These are phyloP conservation scores for Oscheius sp. DNA, from an alignment of 2,888 invertebrate genomes.

Conservation along the genomic window DNA sequence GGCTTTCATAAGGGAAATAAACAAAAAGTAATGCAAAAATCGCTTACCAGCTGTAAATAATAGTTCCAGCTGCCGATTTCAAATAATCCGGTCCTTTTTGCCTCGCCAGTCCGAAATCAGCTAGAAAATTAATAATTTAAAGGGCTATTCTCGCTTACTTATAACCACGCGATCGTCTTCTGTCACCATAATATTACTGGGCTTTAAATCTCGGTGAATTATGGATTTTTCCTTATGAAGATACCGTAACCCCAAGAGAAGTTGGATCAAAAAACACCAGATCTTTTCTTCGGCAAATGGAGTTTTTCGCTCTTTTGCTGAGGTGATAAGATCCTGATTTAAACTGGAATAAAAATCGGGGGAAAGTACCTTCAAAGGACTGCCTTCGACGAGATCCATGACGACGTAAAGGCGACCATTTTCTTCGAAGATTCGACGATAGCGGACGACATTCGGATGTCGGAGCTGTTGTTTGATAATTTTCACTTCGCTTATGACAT, in stretches of 20 bases:
- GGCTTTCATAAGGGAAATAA: too few species aligned
- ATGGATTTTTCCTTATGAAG: conserved; percentile 76
- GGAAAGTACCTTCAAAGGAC: conserved; percentile 66
- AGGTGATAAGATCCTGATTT: conserved; percentile 75
- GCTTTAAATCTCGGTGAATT: conserved; percentile 63
- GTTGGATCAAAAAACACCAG: conserved; percentile 75
- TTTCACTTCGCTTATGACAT: conserved; percentile 75
- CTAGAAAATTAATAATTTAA: conserved; percentile 57
- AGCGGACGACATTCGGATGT: conserved; percentile 76
- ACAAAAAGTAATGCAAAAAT: background rate
- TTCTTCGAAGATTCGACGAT: conserved; percentile 75
- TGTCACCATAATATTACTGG: conserved; percentile 64
- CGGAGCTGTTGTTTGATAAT: conserved; percentile 75
- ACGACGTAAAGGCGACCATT: conserved; percentile 75
- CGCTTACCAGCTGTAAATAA: conserved; percentile 75
- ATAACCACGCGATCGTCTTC: conserved; percentile 60
- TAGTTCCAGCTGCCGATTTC: conserved; percentile 76
- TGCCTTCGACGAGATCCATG: conserved; percentile 76
- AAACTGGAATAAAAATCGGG: background rate
- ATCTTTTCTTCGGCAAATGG: conserved; percentile 74
- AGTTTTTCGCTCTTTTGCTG: conserved; percentile 74
- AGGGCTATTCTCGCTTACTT: conserved; percentile 33
- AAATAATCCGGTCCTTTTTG: conserved; percentile 75
- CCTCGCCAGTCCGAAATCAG: conserved; percentile 77
- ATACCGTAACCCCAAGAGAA: conserved; percentile 75